Evolutionary conservation across 2,888 invertebrate species (phyloP).

Genomic region (Callyntrura sp.): DNA sequence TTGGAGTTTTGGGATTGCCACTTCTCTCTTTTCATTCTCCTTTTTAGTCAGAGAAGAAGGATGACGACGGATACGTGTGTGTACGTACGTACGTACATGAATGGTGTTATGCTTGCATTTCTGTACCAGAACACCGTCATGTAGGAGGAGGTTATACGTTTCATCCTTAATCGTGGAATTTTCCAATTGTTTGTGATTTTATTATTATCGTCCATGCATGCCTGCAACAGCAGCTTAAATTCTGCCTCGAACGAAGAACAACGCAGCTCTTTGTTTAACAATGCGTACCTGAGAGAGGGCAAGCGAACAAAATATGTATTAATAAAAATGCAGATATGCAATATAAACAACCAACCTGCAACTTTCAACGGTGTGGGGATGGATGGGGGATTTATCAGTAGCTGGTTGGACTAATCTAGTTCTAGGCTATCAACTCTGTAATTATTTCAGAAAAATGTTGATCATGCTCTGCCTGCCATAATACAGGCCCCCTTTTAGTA

Average conservation of each 20-base stretch:
- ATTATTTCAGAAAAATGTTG: neutral
- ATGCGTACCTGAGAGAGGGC: neutral
- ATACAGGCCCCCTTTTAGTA: too few species aligned
- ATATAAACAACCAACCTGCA: neutral
- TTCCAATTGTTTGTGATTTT: neutral
- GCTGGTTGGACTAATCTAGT: neutral
- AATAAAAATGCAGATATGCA: neutral
- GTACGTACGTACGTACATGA: neutral
- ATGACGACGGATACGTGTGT: neutral
- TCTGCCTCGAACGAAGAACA: neutral
- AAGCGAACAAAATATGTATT: neutral
- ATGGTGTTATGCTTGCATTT: neutral
- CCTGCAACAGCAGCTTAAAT: neutral
- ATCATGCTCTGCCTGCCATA: too few species aligned
- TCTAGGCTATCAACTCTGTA: neutral
- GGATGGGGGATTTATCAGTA: too few species aligned
- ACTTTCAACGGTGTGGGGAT: neutral
- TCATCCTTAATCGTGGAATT: neutral
- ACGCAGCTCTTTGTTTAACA: conserved; percentile 16
- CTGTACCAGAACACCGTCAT: neutral
- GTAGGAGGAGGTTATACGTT: neutral
- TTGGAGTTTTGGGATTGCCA: neutral
- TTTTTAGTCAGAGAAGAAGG: neutral
- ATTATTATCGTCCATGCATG: neutral
- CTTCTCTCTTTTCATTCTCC: neutral